Evolutionary conservation across 2,888 invertebrate genomes (phyloP).

Genomic region (Tenodera sinensis): DNA sequence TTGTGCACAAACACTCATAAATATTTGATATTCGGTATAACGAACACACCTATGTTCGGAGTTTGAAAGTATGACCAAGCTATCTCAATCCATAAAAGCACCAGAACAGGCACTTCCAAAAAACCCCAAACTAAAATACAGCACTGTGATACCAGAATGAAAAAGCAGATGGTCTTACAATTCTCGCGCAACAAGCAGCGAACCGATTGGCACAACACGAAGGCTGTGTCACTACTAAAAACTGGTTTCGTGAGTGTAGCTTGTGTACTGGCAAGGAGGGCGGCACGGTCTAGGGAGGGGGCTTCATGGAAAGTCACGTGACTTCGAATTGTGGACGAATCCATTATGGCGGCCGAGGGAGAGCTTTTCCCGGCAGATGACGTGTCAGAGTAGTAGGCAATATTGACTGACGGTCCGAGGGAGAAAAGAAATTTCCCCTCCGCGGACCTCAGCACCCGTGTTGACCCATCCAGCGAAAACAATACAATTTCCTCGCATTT

Average conservation of each 20-base stretch:
- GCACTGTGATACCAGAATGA: neutral
- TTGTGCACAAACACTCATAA: neutral
- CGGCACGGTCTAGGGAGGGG: constrained; percentile 19
- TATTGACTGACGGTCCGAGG: constrained; percentile 18
- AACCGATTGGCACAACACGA: neutral
- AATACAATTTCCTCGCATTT: neutral
- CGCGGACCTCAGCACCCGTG: neutral
- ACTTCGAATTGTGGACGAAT: constrained; percentile 16
- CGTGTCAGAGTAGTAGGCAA: constrained; percentile 10
- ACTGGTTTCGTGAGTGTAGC: constrained; percentile 12
- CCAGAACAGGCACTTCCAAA: neutral
- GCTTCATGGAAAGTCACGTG: constrained; percentile 15
- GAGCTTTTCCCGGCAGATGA: neutral
- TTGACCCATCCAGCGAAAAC: neutral
- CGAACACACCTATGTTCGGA: neutral
- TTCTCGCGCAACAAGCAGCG: neutral
- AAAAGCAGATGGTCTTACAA: neutral
- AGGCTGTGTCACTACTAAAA: constrained; percentile 8
- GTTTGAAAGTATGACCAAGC: neutral
- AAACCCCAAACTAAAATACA: neutral
- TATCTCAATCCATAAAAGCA: neutral
- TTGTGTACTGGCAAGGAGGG: constrained; percentile 6
- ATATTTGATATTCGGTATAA: neutral
- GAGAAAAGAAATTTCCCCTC: neutral
- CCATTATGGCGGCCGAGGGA: constrained; percentile 5